Evolutionary conservation across 2,113 vertebrate species (phyloP).

Genomic region (Erythrocercus mccallii): DNA sequence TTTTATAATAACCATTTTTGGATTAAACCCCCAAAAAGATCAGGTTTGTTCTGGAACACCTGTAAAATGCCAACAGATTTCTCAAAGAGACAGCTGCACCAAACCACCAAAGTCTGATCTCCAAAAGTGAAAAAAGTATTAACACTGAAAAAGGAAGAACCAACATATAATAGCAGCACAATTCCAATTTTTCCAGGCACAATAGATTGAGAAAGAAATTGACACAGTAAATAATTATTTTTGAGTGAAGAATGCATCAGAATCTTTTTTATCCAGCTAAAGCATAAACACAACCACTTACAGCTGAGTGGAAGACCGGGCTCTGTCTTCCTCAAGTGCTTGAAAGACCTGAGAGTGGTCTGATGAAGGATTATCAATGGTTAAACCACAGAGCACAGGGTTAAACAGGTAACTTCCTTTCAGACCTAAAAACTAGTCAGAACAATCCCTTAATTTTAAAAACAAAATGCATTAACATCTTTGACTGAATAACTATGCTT

Average conservation of each 20-base stretch:
- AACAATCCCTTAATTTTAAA: neutral
- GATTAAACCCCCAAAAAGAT: neutral
- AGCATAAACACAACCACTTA: neutral
- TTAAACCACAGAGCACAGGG: neutral
- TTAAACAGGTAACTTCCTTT: neutral
- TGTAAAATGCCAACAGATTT: neutral
- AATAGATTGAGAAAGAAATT: neutral
- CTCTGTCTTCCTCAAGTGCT: neutral
- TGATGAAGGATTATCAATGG: neutral
- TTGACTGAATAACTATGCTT: neutral
- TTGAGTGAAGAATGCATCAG: neutral
- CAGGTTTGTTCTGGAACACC: neutral
- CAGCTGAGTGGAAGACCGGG: neutral
- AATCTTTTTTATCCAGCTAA: neutral
- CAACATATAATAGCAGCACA: neutral
- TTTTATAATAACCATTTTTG: neutral
- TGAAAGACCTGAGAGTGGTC: neutral
- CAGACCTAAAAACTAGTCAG: neutral
- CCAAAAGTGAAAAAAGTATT: neutral
- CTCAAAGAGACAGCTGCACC: neutral
- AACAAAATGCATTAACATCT: neutral
- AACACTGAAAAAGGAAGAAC: neutral
- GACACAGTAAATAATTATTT: neutral
- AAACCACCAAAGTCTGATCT: neutral
- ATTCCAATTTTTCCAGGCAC: neutral